A percentile compares a stretch with the other conserved stretches of the same genome.
phyloP scores from a whole-genome alignment of 2,113 vertebrate species.

The Heteronetta atricapilla region DNA sequence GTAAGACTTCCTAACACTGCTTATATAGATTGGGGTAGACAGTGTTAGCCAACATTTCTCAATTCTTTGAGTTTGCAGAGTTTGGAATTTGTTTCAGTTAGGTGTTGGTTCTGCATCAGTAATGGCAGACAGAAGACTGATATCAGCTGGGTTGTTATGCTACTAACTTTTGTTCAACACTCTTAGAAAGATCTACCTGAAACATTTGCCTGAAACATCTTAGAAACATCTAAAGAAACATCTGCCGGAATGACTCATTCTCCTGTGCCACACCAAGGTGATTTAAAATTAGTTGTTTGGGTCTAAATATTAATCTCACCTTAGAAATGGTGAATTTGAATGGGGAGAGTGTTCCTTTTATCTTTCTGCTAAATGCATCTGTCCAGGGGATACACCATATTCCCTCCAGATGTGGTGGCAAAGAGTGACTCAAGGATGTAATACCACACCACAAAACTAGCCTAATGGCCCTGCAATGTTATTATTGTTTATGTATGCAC shows the following conservation, averaged over 20 bases:
- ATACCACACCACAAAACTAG: not conserved
- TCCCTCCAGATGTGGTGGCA: not conserved
- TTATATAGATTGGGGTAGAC: not conserved
- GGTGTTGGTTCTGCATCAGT: not conserved
- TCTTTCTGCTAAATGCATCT: not conserved
- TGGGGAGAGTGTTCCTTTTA: not conserved
- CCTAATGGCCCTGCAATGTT: not conserved
- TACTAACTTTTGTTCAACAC: not conserved
- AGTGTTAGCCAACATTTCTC: not conserved
- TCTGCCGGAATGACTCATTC: not conserved
- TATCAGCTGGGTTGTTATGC: not conserved
- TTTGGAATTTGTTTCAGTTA: not conserved
- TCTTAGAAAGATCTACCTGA: too few species aligned
- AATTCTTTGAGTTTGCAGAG: not conserved
- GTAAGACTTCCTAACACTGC: not conserved
- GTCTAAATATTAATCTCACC: not conserved
- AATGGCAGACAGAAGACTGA: not conserved
- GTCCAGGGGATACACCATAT: too few species aligned
- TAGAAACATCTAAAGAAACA: too few species aligned
- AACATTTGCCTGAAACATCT: not conserved
- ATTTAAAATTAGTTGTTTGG: not conserved
- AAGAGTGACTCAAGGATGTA: not conserved
- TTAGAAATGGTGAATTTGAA: not conserved
- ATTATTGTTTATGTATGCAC: not conserved
- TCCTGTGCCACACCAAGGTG: rapidly evolving